Evolutionary conservation across 1,140 invertebrate species (phyloP), one percentile per base, ranked within the genome.

Genomic region (Archivesica marissinica): DNA sequence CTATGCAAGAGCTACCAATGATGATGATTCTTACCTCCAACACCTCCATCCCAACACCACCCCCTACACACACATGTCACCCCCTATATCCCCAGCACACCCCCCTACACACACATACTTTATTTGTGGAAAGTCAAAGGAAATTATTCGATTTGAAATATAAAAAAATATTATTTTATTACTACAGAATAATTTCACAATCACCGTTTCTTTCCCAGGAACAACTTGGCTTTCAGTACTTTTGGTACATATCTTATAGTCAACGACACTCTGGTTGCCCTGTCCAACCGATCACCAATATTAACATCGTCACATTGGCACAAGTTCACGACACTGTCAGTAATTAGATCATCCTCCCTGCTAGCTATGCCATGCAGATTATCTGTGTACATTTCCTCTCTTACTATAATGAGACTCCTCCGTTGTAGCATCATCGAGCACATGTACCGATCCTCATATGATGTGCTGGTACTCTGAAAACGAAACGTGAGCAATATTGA

Each of bases 161-260:
- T 7, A 47, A 47, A 47, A 47, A 9, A 47, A 47, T 9, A 47
- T 7, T 17, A 9, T 47, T 7, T 9, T 9, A n/a, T n/a, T n/a
- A n/a, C n/a, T n/a, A n/a, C n/a, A n/a, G n/a, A n/a, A n/a, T n/a
- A n/a, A n/a, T n/a, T n/a, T n/a, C 66, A 70, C 38, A 23, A 52
- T 86, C 52, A 89, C 33, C 87, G 88, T 87, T 88, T 90, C 70
- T 86, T 91, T n/a, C 92, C 91, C 87, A 94, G 89, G 38, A 93
- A 85, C n/a, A 93, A 47, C 84, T 91, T 92, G 68, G 91, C 95
- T 95, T 97, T 98, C 88, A 96, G 95, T 70, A 97, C 97, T 95
- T 98, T 98, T 77, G 97, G 97, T 11, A 99, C 98, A 95, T 98
- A 96, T 92, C 98, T 95, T 85, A 99, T 98, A 50, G 98, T 99